A percentile compares a stretch with the other conserved stretches of the same genome.
phyloP scores from a whole-genome alignment of 2,113 vertebrate genomes.

The Aptenodytes forsteri region DNA sequence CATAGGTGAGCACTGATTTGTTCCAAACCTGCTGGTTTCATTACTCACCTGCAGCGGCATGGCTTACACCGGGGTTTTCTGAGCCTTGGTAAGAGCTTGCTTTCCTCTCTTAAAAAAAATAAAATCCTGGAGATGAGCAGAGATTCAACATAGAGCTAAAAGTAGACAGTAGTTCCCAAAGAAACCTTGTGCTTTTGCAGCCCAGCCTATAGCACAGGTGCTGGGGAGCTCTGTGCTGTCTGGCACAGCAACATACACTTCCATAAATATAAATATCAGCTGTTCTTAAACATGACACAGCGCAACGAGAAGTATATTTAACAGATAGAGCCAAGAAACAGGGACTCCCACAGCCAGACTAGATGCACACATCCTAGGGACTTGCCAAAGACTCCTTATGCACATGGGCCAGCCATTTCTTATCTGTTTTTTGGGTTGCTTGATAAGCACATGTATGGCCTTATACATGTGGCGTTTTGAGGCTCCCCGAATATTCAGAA shows the following conservation, averaged over 20 bases:
- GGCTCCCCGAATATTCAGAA: not conserved
- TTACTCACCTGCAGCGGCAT: conserved; percentile 37
- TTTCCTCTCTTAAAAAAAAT: conserved; percentile 26
- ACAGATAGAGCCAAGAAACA: conserved; percentile 6
- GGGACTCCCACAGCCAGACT: conserved; percentile 1
- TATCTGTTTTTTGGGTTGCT: not conserved
- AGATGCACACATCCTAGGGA: not conserved
- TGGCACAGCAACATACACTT: conserved; percentile 13
- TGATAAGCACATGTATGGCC: not conserved
- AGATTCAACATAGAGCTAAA: conserved; percentile 7
- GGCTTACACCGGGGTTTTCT: conserved; percentile 31
- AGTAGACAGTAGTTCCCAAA: not conserved
- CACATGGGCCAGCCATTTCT: not conserved
- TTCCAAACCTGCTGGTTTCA: not conserved
- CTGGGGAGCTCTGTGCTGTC: conserved; percentile 25
- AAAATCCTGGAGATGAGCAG: not conserved
- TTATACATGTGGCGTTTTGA: not conserved
- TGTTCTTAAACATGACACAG: conserved; percentile 49
- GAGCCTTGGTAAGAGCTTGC: conserved; percentile 29
- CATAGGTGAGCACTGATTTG: not conserved
- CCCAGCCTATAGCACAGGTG: conserved; percentile 53
- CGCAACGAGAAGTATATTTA: not conserved
- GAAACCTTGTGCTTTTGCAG: conserved; percentile 55
- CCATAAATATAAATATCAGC: conserved; percentile 59
- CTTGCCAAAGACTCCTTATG: not conserved